Evolutionary conservation across 2,888 invertebrate species (phyloP), one percentile per base, ranked within the genome.

Genomic region (Mesoligia furuncula): DNA sequence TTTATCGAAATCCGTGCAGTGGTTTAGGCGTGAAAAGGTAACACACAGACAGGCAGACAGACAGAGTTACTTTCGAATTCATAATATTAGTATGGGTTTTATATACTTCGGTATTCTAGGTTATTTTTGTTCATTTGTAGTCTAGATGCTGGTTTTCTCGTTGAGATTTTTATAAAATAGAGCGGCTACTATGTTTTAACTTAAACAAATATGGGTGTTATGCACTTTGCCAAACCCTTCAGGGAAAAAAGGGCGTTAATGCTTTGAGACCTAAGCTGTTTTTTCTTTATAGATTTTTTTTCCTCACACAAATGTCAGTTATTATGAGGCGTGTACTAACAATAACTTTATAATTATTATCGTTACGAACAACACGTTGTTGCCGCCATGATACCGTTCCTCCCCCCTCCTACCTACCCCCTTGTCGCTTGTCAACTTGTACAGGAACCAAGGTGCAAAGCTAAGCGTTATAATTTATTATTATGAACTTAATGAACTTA

Each of bases 301-400:
- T 36, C 7, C 9, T n/a, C 2, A 48, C 15, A 6, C 13, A 78
- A 61, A 48, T 6, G n/a, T 69, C 59, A 61, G 31, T 78, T 68
- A 59, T 39, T 77, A 77, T 31, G 31, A 64, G 71, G 79, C 39
- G 64, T 48, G 39, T 65, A 48, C 59, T 69, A 20, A n/a, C 54
- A 79, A 57, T 79, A 51, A 79, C 15, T 67, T 66, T 17, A 67
- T 79, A 79, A 79, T 75, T 67, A 79, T 64, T 13, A 81, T 81
- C 78, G 78, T 62, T 54, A 78, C 8, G 27, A 45, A 27, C 6
- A 54, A 54, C 31, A 57, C 39, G 48, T 64, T 68, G 31, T 11
- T 31, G 9, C 48, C 66, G 61, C 66, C 67, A 67, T 75, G 67
- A 81, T 62, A 67, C 39, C 8, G 9, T 39, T 13, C 24, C 7